A percentile compares a stretch with the other conserved stretches of the same genome.
phyloP scores from a whole-genome alignment of 2,888 invertebrate species.

The Cephus pulcher region DNA sequence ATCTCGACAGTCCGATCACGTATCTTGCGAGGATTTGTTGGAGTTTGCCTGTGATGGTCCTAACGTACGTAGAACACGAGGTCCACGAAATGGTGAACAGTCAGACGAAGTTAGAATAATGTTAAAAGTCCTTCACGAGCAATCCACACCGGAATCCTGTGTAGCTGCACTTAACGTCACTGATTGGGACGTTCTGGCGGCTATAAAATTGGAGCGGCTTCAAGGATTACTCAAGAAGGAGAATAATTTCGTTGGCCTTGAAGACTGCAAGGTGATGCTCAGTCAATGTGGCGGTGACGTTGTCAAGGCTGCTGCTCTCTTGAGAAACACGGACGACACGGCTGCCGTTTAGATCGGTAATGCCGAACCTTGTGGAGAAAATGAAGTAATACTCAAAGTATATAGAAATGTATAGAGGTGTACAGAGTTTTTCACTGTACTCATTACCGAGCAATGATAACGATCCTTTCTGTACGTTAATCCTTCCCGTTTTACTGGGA shows the following conservation, averaged over 20 bases:
- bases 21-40: conserved; percentile 90
- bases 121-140: conserved; percentile 80
- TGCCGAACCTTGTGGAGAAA: neutral
- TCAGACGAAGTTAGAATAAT: conserved; percentile 94
- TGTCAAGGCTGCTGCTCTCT: conserved; percentile 60
- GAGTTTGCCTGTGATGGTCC: conserved; percentile 90
- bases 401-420: neutral
- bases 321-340: conserved; percentile 59
- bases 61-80: conserved; percentile 74
- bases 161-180: conserved; percentile 84
- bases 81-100: conserved; percentile 79
- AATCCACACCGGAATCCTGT: conserved; percentile 77
- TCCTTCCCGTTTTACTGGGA: neutral
- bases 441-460: neutral
- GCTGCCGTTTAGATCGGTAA: conserved; percentile 51
- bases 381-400: neutral
- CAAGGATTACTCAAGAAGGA: conserved; percentile 65
- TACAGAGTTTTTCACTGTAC: conserved; percentile 8
- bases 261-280: conserved; percentile 61
- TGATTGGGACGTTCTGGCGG: conserved; percentile 89
- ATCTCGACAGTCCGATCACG: conserved; percentile 75
- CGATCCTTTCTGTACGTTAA: neutral
- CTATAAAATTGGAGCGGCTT: conserved; percentile 84
- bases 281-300: conserved; percentile 61
- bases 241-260: conserved; percentile 58